These are phyloP conservation scores for Leptodirus hochenwartii DNA, from an alignment of 2,888 invertebrate genomes.

Conservation along the genomic window DNA sequence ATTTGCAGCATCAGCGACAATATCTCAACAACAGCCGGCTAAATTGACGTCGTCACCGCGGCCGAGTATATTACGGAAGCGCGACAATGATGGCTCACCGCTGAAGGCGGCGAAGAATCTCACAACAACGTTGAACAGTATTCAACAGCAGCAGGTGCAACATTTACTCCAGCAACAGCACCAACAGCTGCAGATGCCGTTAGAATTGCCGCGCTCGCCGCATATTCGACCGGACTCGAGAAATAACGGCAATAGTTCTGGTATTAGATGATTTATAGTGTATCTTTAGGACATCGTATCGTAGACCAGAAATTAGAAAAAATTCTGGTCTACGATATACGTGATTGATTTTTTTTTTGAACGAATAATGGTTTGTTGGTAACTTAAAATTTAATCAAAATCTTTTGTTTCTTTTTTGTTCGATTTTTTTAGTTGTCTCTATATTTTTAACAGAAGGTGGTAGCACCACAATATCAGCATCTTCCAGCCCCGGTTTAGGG, in stretches of 20 bases:
- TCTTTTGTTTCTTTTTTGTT: no score
- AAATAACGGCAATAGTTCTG: slow-evolving; percentile 26
- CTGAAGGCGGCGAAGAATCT: slow-evolving; percentile 46
- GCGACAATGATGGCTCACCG: slow-evolving; percentile 61
- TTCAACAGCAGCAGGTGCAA: slow-evolving; percentile 14
- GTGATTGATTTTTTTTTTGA: no score
- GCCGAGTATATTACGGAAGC: slow-evolving; percentile 73
- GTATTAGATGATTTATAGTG: no score
- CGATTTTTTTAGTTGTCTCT: no score
- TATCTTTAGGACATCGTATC: slow-evolving; percentile 5
- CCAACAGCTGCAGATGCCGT: slow-evolving; percentile 11
- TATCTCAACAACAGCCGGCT: slow-evolving; percentile 13
- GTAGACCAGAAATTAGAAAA: no score
- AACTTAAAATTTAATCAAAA: no score
- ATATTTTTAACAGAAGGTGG: no score
- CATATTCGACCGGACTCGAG: slow-evolving; percentile 26
- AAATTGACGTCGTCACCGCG: slow-evolving; percentile 38
- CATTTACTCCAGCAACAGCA: slow-evolving; percentile 11
- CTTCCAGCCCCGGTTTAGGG: slow-evolving; percentile 52
- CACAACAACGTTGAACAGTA: slow-evolving; percentile 24
- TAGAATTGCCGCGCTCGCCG: slow-evolving; percentile 22
- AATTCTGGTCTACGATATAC: no score
- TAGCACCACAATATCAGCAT: slow-evolving; percentile 75
- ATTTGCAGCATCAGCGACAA: no score
- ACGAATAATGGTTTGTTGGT: no score